Conservation (phyloP, 2,888 invertebrate genomes). For the Epinotia ramella region DNA sequence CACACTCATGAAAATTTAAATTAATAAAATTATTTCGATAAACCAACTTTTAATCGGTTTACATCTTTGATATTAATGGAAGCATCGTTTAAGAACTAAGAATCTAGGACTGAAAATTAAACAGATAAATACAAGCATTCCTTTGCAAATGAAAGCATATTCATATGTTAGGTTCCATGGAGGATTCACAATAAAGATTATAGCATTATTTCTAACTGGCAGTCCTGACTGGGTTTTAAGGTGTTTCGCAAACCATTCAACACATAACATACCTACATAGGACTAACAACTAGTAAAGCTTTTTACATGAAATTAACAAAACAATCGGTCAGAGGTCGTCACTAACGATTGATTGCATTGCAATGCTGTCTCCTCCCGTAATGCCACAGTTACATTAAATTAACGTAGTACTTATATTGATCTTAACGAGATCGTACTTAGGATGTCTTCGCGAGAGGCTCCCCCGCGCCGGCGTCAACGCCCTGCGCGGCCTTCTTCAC, state of each 20-base stretch:
- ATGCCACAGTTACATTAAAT: constrained; percentile 80
- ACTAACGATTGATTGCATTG: constrained; percentile 74
- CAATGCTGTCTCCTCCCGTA: constrained; percentile 77
- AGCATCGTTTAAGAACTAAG: constrained; percentile 83
- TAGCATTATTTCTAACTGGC: constrained; percentile 45
- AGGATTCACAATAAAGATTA: constrained; percentile 42
- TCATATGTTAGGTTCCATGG: constrained; percentile 11
- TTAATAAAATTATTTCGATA: constrained; percentile 75
- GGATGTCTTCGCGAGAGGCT: constrained; percentile 81
- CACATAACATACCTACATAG: constrained; percentile 70
- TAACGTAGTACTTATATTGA: constrained; percentile 75
- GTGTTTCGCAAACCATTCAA: constrained; percentile 70
- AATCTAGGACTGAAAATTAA: constrained; percentile 64
- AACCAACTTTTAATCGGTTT: constrained; percentile 81
- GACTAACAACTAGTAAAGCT: constrained; percentile 82
- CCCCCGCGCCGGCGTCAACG: constrained; percentile 48
- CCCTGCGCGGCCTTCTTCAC: constrained; percentile 57
- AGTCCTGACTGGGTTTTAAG: constrained; percentile 46
- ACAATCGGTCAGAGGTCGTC: constrained; percentile 64
- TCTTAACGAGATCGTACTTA: constrained; percentile 84
- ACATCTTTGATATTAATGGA: constrained; percentile 85
- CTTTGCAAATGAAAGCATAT: constrained; percentile 29
- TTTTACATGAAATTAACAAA: constrained; percentile 82
- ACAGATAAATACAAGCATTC: constrained; percentile 34
- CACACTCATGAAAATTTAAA: constrained; percentile 80